These are phyloP conservation scores for Macaria liturata DNA, from an alignment of 2,888 invertebrate genomes.

Conservation along the genomic window DNA sequence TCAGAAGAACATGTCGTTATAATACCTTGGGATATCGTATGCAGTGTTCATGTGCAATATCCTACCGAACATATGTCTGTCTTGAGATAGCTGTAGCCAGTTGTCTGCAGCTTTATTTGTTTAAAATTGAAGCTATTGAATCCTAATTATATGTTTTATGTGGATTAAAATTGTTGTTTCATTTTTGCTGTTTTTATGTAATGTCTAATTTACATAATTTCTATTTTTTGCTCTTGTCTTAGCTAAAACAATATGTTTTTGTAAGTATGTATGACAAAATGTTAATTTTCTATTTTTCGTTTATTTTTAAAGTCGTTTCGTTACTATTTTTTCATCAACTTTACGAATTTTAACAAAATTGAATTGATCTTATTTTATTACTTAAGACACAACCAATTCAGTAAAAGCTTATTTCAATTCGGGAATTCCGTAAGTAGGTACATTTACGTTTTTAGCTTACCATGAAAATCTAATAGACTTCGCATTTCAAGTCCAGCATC, in stretches of 20 bases:
- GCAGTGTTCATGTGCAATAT: slow-evolving; percentile 61
- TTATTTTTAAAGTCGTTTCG: too few relatives aligned
- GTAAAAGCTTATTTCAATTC: slow-evolving; percentile 13
- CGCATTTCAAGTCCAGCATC: slow-evolving; percentile 62
- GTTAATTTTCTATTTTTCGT: too few relatives aligned
- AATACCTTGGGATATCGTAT: slow-evolving; percentile 51
- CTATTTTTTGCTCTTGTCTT: too few relatives aligned
- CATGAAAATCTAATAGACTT: slow-evolving; percentile 70
- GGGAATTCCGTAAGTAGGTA: slow-evolving; percentile 10
- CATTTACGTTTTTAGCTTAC: slow-evolving; percentile 62
- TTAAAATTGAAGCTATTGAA: too few relatives aligned
- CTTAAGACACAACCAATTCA: slow-evolving; percentile 29
- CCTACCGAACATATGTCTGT: slow-evolving; percentile 56
- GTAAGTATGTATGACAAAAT: not conserved
- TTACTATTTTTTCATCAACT: too few relatives aligned
- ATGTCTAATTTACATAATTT: too few relatives aligned
- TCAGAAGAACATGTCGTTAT: slow-evolving; percentile 7
- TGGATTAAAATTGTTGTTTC: too few relatives aligned
- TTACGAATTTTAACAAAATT: too few relatives aligned
- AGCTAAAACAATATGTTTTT: not conserved
- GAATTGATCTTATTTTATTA: too few relatives aligned
- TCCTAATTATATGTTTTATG: not conserved
- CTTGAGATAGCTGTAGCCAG: slow-evolving; percentile 38
- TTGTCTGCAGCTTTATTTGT: slow-evolving; percentile 38
- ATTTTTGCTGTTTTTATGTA: too few relatives aligned